A percentile compares a stretch with the other conserved stretches of the same genome.
phyloP scores from a whole-genome alignment of 2,797 vertebrate genomes.

The Coccyzus lansbergi region DNA sequence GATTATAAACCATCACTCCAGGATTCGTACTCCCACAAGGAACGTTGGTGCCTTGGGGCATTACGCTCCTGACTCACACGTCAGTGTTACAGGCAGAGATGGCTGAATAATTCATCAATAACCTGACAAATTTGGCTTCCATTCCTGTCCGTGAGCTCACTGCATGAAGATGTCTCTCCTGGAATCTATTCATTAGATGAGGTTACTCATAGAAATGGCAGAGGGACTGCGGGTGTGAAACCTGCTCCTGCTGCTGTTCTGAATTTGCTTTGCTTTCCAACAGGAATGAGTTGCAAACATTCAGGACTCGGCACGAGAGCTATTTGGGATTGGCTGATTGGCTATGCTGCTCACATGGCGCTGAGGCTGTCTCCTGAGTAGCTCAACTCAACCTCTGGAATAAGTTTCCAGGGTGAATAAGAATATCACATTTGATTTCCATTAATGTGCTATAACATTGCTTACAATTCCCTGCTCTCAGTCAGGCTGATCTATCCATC shows the following conservation, averaged over 20 bases:
- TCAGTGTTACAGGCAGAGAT: neutral
- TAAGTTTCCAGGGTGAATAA: conserved; percentile 35
- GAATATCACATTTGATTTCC: conserved; percentile 38
- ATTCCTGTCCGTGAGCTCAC: neutral
- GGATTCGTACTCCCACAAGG: neutral
- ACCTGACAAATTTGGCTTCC: conserved; percentile 9
- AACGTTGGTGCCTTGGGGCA: conserved; percentile 23
- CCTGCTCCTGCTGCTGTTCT: neutral
- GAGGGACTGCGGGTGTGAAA: neutral
- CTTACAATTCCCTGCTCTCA: conserved; percentile 19
- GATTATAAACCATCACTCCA: neutral
- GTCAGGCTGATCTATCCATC: neutral
- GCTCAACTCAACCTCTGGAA: conserved; percentile 31
- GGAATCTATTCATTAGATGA: conserved; percentile 9
- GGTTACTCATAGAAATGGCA: neutral
- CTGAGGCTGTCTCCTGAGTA: neutral
- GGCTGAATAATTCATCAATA: conserved; percentile 64
- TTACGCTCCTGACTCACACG: conserved; percentile 35
- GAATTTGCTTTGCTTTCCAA: neutral
- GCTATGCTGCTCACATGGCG: neutral
- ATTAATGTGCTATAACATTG: neutral
- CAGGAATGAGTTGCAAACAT: neutral
- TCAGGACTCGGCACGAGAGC: neutral
- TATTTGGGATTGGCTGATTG: neutral
- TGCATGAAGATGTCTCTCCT: neutral